Conservation (phyloP, 2,113 vertebrate species). For the Cinclus mexicanus region DNA sequence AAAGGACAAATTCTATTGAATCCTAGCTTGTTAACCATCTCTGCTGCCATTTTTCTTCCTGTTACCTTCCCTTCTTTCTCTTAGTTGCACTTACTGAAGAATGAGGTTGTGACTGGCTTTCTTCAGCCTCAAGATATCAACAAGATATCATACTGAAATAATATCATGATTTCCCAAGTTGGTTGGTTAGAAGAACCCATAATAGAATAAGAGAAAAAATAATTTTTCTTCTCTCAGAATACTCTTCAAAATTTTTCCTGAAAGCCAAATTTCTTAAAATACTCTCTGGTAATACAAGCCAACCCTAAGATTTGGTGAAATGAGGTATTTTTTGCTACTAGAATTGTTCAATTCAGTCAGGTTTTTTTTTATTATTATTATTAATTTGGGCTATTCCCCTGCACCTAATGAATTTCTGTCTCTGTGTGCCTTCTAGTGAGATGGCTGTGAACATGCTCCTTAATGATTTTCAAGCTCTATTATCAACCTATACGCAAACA, state of each 20-base stretch:
- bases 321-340: not conserved
- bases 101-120: not conserved
- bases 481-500: not conserved
- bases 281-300: not conserved
- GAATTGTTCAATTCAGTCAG: not conserved
- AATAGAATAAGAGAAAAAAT: not conserved
- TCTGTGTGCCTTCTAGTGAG: not conserved
- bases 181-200: not conserved
- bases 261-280: not conserved
- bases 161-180: not conserved
- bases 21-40: not conserved
- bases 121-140: not conserved
- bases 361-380: not conserved
- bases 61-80: not conserved
- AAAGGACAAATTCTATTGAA: not conserved
- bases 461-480: slow-evolving; percentile 17
- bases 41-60: not conserved
- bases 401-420: not conserved
- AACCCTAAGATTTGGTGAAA: not conserved
- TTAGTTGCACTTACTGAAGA: not conserved
- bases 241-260: not conserved
- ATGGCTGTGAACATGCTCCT: not conserved
- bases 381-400: not conserved
- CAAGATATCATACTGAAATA: not conserved
- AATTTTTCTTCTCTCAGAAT: not conserved